Base-by-base conservation (phyloP, 2,888 invertebrate species). In the Coelopa pilipes region DNA sequence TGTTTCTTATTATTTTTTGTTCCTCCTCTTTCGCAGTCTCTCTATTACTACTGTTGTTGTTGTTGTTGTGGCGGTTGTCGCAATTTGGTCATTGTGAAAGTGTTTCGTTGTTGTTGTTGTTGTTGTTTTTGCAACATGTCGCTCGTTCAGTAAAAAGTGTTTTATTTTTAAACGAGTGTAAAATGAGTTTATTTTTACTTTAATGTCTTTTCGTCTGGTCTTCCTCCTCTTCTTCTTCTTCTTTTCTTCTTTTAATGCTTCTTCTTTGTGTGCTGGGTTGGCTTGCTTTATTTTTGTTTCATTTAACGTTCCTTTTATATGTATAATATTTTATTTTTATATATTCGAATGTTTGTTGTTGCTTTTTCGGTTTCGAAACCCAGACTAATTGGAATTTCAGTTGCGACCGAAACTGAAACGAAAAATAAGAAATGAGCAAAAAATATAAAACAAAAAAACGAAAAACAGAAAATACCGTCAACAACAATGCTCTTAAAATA, bases 371-470 rank as follows among this genome's bases (percentile, higher is more conserved):
- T 47, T 70, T 21, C 34, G 49, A 60, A 60, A 47, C 24, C 70
- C 70, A 70, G 70, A 70, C 70, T 70, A 60, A 47, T 49, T 70
- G 70, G 70, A 70, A 59, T 70, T 49, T 24, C 47, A 59, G 59
- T 47, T 47, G 53, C 47, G n/a, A 7, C 24, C 21, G 57, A 59
- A 59, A 59, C 57, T 11, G 24, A 59, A 24, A 66, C 4, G 24
- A 59, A 24, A 66, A 66, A 66, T 66, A 24, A 66, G 13, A 34
- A 34, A 34, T 34, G 34, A 34, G 34, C 7, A 2, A 34, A n/a
- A n/a, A n/a, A n/a, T n/a, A n/a, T n/a, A n/a, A 34, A 34, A 34
- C 34, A 34, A 34, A 34, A 34, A 34, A 34, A 34, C 2, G 4
- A 34, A 34, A 34, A 34, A 34, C 34, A 34, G 7, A 34, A 34